Percentiles rank a stretch among this genome's conserved stretches.
These are phyloP conservation scores for Glareola pratincola DNA, from an alignment of 2,113 vertebrate genomes.

Conservation along the genomic window DNA sequence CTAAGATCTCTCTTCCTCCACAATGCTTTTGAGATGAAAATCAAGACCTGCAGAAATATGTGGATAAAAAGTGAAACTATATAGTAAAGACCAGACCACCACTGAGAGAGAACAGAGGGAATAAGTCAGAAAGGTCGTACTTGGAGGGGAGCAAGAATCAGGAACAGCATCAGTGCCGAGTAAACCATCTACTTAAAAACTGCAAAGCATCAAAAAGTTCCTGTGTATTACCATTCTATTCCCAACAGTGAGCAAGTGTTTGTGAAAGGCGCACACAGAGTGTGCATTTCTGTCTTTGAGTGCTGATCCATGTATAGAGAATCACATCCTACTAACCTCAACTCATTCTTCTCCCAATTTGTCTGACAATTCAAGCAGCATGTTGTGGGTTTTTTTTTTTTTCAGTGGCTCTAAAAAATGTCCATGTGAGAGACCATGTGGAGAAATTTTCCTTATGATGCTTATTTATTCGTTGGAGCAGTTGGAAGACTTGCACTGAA, in stretches of 20 bases:
- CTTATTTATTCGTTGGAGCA: not conserved
- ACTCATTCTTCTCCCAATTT: not conserved
- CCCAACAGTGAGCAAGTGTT: not conserved
- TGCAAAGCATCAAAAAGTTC: not conserved
- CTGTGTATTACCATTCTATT: not conserved
- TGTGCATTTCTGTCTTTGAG: not conserved
- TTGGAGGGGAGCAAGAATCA: not conserved
- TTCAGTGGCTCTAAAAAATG: not conserved
- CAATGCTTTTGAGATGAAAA: not conserved
- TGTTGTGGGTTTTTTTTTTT: fast-evolving
- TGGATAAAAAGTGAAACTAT: not conserved
- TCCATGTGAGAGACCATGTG: not conserved
- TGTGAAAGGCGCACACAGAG: not conserved
- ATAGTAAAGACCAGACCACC: not conserved
- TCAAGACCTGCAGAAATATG: not conserved
- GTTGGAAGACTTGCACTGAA: not conserved
- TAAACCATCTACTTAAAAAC: not conserved
- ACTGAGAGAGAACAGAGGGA: not conserved
- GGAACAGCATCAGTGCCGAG: not conserved
- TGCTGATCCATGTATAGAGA: not conserved
- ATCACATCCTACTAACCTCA: not conserved
- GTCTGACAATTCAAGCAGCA: not conserved
- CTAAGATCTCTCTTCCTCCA: not conserved
- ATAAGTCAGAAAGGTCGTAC: not conserved
- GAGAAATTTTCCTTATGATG: not conserved